Evolutionary conservation across 2,113 vertebrate species (phyloP), one percentile per base, ranked within the genome.

Genomic region (Apus apus): DNA sequence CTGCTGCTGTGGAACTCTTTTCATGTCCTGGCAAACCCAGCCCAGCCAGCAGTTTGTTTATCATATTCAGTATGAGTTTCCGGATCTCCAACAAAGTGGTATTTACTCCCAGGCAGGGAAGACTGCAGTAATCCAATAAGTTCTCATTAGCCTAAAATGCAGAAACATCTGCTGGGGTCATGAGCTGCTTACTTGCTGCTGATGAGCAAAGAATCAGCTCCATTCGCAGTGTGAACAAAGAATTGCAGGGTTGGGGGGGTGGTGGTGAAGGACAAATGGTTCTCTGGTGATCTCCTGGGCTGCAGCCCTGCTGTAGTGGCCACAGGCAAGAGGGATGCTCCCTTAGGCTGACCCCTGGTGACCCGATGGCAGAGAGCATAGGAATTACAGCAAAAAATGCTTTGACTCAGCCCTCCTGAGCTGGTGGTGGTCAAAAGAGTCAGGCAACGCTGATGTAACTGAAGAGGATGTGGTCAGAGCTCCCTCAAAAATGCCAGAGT

Each of bases 71-170:
- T 30, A 87, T n/a, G 70, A 94, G 61, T 89, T 98, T 97, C 97
- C 83, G 66, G 95, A 97, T 97, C 93, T 91, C 92, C 81, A 77
- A 40, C 94, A 89, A 93, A 95, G 89, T 74, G 93, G 92, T 95
- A 92, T 93, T 96, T 94, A 92, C 92, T 94, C 85, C 8, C 1
- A 93, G 84, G 90, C 89, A 89, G 88, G 82, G 96, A 83, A 93
- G 89, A 82, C 89, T 90, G 88, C 94, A 96, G 94, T 95, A 96
- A 95, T 96, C 97, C 94, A 95, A 27, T 97, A 95, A 98, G 72
- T 91, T 96, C 95, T 95, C 95, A 97, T 97, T 97, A 97, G 94
- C 86, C 66, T 94, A 96, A 96, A 95, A 96, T 81, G 78, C 95
- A 97, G 95, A 97, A 96, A 96, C 94, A 95, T 74, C 93, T 90